These are phyloP conservation scores for Dasysyrphus tricinctus DNA, from an alignment of 2,888 invertebrate genomes.

Conservation along the genomic window DNA sequence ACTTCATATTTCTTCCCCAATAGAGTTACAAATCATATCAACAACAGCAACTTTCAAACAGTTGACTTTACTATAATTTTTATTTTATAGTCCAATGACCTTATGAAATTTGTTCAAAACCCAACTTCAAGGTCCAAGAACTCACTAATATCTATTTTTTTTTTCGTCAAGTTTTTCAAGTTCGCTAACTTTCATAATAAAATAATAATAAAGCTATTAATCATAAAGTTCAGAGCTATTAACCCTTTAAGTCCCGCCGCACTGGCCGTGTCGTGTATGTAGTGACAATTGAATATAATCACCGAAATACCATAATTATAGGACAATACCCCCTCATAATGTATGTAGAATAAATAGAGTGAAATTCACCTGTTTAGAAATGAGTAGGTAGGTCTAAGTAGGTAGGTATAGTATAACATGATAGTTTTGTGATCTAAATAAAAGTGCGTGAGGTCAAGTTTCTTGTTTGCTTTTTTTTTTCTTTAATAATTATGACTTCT, in stretches of 20 bases:
- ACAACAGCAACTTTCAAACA: background rate
- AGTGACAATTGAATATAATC: slow-evolving; percentile 41
- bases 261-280: background rate
- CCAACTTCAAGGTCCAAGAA: slow-evolving; percentile 26
- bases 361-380: slow-evolving; percentile 1
- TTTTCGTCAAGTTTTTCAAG: slow-evolving; percentile 34
- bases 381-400: background rate
- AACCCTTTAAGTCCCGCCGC: slow-evolving; percentile 27
- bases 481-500: background rate
- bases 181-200: slow-evolving; percentile 16
- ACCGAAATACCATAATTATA: slow-evolving; percentile 31
- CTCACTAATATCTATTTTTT: background rate
- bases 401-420: slow-evolving; percentile 2
- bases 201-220: slow-evolving; percentile 6
- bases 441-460: slow-evolving; percentile 22
- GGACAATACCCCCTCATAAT: slow-evolving; percentile 48
- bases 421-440: slow-evolving; percentile 32
- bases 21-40: background rate
- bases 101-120: background rate
- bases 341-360: background rate
- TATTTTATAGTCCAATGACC: slow-evolving; percentile 26
- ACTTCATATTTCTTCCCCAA: background rate
- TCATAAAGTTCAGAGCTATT: slow-evolving; percentile 33
- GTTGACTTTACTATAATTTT: background rate
- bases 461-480: background rate